Evolutionary conservation across 30 jellyfish, hydroid and myxozoan genomes (phyloP), one percentile per base, ranked within the genome.

Genomic region (Aurelia coerulea): DNA sequence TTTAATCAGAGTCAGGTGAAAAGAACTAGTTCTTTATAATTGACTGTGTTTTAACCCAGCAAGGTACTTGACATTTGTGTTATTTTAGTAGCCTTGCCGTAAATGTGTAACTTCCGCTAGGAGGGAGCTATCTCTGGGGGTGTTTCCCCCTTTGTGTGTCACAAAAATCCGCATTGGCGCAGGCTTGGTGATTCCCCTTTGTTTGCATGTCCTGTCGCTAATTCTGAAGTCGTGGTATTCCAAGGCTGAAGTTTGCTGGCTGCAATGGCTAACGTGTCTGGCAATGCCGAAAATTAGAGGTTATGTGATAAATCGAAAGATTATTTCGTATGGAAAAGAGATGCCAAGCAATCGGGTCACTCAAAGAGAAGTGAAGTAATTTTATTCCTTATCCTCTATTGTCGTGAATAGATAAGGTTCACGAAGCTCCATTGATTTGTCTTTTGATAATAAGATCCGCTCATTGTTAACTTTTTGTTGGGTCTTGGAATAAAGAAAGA

Each of bases 271-370:
- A 77, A 42, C 77, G 69, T 76, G 87, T 59, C 35, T 62, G 63
- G 32, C 87, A n/a, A 68, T 77, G 87, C 87, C 87, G 87, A 77
- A 75, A 76, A 77, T 77, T 77, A 77, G 83, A 81, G 42, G 71
- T 46, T 82, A 81, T 81, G 90, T 81, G 90, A 64, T 65, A 67
- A 79, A 79, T 65, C 80, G 81, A 74, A 53, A 50, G 90, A 69
- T 70, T 81, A 83, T 75, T 81, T 58, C 8, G 14, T 14, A 46
- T 46, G 56, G 56, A 68, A 54, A 54, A 29, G 84, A 62, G 62
- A 74, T 82, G 90, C 74, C 70, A 64, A 35, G 65, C 87, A 77
- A 77, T 49, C 87, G 78, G 68, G 63, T 29, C 7, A 77, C 56
- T 77, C 87, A 77, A 77, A 64, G 77, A 62, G 18, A 59, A 77